Conservation (phyloP, 2,888 invertebrate genomes). For the Zaprionus bogoriensis region DNA sequence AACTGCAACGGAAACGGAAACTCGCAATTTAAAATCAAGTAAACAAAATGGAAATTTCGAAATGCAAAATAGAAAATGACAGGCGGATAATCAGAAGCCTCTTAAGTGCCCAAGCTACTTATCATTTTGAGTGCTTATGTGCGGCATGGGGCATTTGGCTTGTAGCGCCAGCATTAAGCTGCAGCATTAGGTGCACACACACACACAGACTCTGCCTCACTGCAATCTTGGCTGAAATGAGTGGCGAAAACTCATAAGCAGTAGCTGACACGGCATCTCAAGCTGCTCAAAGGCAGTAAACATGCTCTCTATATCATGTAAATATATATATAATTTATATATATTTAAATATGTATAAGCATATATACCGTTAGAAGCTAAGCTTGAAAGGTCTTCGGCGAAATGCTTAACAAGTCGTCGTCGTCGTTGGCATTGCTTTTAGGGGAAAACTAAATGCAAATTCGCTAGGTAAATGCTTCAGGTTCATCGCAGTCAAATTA, state of each 20-base stretch:
- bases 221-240: neutral
- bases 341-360: neutral
- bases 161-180: neutral
- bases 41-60: neutral
- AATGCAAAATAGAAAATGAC: neutral
- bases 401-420: no score
- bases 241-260: neutral
- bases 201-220: neutral
- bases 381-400: no score
- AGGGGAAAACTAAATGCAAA: no score
- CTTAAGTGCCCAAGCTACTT: slow-evolving; percentile 25
- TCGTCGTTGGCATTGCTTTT: no score
- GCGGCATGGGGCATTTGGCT: no score
- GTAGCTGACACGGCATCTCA: neutral
- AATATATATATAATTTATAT: neutral
- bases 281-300: neutral
- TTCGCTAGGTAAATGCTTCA: no score
- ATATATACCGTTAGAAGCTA: no score
- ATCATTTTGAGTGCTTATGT: no score
- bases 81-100: slow-evolving; percentile 2
- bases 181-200: neutral
- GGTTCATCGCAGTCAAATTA: no score
- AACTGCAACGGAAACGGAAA: no score
- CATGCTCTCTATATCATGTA: neutral
- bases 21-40: no score